Evolutionary conservation across 2,888 invertebrate genomes (phyloP).

Genomic region (Ephialtes manifestator): DNA sequence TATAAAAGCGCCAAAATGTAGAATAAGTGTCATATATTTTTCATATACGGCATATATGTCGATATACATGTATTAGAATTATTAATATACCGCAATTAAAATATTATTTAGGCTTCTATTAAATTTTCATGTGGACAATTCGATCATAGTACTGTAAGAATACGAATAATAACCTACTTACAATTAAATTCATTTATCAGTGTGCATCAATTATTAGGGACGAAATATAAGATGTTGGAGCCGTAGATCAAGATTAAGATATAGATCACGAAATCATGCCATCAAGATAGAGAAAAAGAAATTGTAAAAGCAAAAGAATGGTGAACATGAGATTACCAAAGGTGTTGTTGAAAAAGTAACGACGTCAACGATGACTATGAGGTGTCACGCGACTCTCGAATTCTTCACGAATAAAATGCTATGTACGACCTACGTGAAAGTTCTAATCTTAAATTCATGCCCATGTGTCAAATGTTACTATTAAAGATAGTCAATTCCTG

Average conservation of each 20-base stretch:
- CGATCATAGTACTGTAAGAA: too few species aligned
- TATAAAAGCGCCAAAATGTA: too few species aligned
- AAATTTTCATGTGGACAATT: too few species aligned
- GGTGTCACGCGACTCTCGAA: slow-evolving; percentile 38
- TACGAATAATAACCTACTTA: neutral
- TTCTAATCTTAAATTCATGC: slow-evolving; percentile 19
- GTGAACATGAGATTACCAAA: neutral
- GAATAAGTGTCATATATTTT: too few species aligned
- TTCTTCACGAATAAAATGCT: slow-evolving; percentile 36
- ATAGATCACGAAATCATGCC: neutral
- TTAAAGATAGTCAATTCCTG: neutral
- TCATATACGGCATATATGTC: too few species aligned
- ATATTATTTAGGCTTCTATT: too few species aligned
- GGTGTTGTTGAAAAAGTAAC: slow-evolving; percentile 10
- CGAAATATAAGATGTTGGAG: neutral
- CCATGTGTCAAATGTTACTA: neutral
- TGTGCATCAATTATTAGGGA: neutral
- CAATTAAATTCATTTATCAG: neutral
- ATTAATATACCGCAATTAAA: too few species aligned
- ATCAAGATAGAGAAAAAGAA: neutral
- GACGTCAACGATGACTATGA: slow-evolving; percentile 23
- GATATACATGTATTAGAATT: too few species aligned
- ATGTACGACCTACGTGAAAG: slow-evolving; percentile 38
- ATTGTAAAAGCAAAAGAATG: neutral
- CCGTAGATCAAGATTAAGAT: neutral